phyloP scores from a whole-genome alignment of 2,888 invertebrate species.

The Acanthoscelides obtectus region DNA sequence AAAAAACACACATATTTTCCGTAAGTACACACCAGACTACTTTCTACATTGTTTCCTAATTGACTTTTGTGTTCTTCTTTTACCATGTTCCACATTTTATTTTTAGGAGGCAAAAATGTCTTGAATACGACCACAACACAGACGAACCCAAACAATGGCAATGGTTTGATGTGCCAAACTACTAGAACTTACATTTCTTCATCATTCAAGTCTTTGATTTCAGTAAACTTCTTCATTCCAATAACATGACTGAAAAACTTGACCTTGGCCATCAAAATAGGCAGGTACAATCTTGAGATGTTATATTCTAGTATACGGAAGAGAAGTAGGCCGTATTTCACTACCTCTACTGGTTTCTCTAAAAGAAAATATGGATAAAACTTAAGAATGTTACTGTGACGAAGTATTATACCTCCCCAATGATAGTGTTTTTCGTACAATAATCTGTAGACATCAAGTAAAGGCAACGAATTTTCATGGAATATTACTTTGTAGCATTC shows the following conservation, averaged over 20 bases:
- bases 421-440: slow-evolving; percentile 18
- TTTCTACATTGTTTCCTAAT: background rate
- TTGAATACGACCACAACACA: slow-evolving; percentile 48
- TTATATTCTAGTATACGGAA: slow-evolving; percentile 20
- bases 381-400: slow-evolving; percentile 3
- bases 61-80: no score
- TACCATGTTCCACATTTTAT: no score
- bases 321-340: slow-evolving; percentile 22
- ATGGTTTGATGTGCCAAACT: slow-evolving; percentile 56
- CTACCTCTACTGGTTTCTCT: slow-evolving; percentile 22
- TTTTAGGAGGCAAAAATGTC: slow-evolving; percentile 42
- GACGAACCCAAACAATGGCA: slow-evolving; percentile 46
- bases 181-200: slow-evolving; percentile 22
- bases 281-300: slow-evolving; percentile 17
- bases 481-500: slow-evolving; percentile 19
- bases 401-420: slow-evolving; percentile 17
- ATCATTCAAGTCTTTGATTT: slow-evolving; percentile 9
- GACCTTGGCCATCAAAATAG: slow-evolving; percentile 20
- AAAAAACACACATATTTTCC: slow-evolving; percentile 39
- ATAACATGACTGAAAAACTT: slow-evolving; percentile 14
- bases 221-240: slow-evolving; percentile 10
- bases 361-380: slow-evolving; percentile 7
- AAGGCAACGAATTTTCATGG: slow-evolving; percentile 18
- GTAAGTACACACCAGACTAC: slow-evolving; percentile 47
- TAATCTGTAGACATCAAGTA: slow-evolving; percentile 20